Base-by-base conservation (phyloP, 2,797 vertebrate genomes). In the Paratrypauchen microcephalus region DNA sequence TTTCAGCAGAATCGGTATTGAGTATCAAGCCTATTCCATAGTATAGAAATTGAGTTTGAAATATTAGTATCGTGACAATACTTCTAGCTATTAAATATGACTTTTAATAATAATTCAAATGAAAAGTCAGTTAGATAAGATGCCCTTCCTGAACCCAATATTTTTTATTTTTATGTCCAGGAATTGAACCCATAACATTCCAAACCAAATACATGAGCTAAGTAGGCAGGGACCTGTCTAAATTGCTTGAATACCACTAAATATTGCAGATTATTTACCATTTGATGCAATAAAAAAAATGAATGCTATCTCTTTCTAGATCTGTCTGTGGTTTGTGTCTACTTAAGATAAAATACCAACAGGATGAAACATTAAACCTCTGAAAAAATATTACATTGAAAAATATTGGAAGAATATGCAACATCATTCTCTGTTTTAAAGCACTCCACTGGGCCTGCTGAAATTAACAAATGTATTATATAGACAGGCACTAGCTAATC, bases 311-410 rank as follows among this genome's bases (percentile, higher is more conserved):
- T 2, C n/a, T 24, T 21, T 41, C 6, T 7, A 41, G 60, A 16
- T 62, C 60, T 6, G 60, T 41, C 60, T 45, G 60, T 15, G 36
- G 21, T 62, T 62, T 62, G 32, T 6, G 21, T 23, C n/a, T 12
- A 62, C 32, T 61, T 61, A 15, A 13, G 59, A 61, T 61, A 61
- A 61, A 23, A 62, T 62, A 41, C 60, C 60, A 23, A 41, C 12
- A 21, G 13, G 13, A 41, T 41, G 60, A 62, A 62, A 41, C 60
- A 41, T 21, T 41, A 41, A 39, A 62, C 8, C 8, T 1, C 30
- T 26, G 52, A 61, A 30, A 45, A 61, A 39, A 36, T 60, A n/a
- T 60, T 11, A 1, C 16, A 36, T 11, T 9, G 58, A 36, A 28
- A 57, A 23, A 8, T 54, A 12, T 50, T 50, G 2, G 48, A 50